Conservation (phyloP, 2,797 vertebrate species). For the Sebastes nivosus region DNA sequence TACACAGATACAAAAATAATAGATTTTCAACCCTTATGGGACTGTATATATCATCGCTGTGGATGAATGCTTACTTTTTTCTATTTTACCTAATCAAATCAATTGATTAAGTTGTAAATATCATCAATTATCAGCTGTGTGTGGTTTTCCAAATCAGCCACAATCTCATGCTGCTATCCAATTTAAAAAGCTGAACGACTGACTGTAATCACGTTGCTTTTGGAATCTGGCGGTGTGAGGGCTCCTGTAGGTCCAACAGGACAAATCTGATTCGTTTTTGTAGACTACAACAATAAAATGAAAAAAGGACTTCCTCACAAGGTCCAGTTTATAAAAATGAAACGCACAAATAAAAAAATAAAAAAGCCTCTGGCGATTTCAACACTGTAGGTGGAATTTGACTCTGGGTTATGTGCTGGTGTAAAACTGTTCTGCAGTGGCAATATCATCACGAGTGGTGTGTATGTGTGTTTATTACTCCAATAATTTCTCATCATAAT, state of each 20-base stretch:
- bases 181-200: background rate
- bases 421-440: constrained; percentile 1
- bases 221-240: constrained; percentile 10
- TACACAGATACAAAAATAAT: constrained; percentile 21
- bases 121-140: background rate
- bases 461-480: background rate
- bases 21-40: background rate
- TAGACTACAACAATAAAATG: background rate
- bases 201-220: background rate
- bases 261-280: background rate
- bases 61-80: background rate
- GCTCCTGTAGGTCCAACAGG: background rate
- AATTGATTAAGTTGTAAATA: background rate
- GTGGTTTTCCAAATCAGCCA: background rate
- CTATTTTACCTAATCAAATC: background rate
- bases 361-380: background rate
- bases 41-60: background rate
- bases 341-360: background rate
- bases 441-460: background rate
- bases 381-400: background rate
- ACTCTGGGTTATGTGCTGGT: constrained; percentile 24
- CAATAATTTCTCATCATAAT: background rate
- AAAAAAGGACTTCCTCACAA: background rate
- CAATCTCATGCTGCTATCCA: background rate
- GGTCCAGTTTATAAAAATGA: background rate